Base-by-base conservation (phyloP, 2,113 vertebrate genomes). In the Amblyopsis rosae region DNA sequence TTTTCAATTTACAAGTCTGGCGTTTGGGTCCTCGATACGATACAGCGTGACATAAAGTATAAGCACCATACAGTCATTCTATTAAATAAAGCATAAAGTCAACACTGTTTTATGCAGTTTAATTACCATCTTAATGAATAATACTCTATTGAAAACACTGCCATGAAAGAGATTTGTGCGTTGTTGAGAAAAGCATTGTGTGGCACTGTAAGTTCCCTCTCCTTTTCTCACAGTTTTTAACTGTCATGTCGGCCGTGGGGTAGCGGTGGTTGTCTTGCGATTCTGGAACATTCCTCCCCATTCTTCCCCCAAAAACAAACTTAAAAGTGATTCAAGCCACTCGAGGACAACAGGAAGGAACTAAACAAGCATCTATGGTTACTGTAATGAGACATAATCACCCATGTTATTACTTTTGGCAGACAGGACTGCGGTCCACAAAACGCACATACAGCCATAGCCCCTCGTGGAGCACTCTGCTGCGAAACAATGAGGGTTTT, bases 251-350 rank as follows among this genome's bases (percentile, higher is more conserved):
- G 12, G 74, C 65, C 66, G 65, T 64, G 82, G 79, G 76, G 73
- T 59, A 71, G 74, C 35, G 65, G 59, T 59, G 65, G 60, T 69
- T 75, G 79, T 81, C 54, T 63, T 50, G 76, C 84, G 70, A 82
- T 80, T 80, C 77, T 85, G 78, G 79, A 76, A 80, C 72, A 73
- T 79, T 82, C 77, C 70, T 78, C 65, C 12, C 75, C 62, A 62
- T 53, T 58, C 67, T 56, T 60, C 69, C 63, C 62, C 53, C 6
- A 80, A 75, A 82, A 88, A 76, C 77, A 83, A 87, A 84, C 68
- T 70, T 87, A 82, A 82, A 81, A 80, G 75, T 76, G 69, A 87
- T 81, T 73, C 62, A 81, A 82, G 72, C 67, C 81, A 82, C 70
- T 79, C 81, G 82, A 76, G 70, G 82, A 88, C 77, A 87, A 64